Evolutionary conservation across 2,888 invertebrate genomes (phyloP), one percentile per base, ranked within the genome.

Genomic region (Harpalus rufipes): DNA sequence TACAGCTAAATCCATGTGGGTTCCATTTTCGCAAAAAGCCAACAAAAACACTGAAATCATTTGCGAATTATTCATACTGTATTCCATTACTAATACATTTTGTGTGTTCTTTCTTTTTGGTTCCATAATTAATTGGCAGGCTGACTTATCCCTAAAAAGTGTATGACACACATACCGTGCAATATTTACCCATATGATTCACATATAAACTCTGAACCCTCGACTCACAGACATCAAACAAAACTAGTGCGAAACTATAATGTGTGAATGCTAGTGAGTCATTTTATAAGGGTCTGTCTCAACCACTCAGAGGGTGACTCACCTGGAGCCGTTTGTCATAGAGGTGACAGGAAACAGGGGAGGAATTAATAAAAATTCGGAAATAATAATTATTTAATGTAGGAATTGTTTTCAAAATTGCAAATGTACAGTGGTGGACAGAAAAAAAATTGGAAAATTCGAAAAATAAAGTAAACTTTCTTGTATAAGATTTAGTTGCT

Each of bases 101-200:
- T 32, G 0, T 6, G 5, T 32, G 3, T 32, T 32, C 6, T 5
- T 32, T 32, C 1, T 32, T 51, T 51, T 4, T 51, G 44, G 5
- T 51, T 51, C 12, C 44, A 51, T 51, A 51, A 51, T 51, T 51
- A 51, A 51, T 51, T 12, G 44, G 3, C 44, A 51, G 10, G 8
- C 8, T 51, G 10, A 51, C 44, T 51, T 51, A 8, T 12, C 44
- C 44, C 44, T 51, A 51, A 51, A 51, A 51, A 51, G 44, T 4
- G 12, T 51, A 12, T 51, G 44, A 12, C 44, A 51, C 10, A 51
- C 10, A 51, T 59, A 14, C 18, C 14, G 59, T 59, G n/a, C 8
- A 59, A 59, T 59, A 59, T 59, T 59, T 59, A 14, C 59, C 59
- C 59, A 2, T 59, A 7, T 59, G 59, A 59, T 16, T 59, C 59